A percentile compares a stretch with the other conserved stretches of the same genome.
Conservation (phyloP, 1,140 invertebrate genomes). For the Rhagoletis pomonella region DNA sequence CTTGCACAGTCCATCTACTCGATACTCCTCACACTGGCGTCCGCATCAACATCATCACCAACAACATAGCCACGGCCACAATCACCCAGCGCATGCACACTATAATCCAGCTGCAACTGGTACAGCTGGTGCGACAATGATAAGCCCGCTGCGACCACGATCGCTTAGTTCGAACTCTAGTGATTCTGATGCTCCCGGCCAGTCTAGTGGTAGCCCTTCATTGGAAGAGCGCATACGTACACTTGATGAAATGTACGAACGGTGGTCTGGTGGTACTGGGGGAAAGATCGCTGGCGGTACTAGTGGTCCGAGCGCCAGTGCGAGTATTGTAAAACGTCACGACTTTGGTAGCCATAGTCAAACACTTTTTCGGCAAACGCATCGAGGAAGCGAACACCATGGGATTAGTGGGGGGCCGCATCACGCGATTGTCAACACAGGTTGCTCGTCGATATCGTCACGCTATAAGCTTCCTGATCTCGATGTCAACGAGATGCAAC, state of each 20-base stretch:
- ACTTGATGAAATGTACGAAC: constrained; percentile 95
- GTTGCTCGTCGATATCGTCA: constrained; percentile 74
- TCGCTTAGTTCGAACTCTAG: constrained; percentile 79
- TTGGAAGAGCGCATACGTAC: constrained; percentile 90
- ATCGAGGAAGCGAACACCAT: not conserved
- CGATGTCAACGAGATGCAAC: constrained; percentile 86
- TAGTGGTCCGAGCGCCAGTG: not conserved
- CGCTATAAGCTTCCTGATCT: constrained; percentile 83
- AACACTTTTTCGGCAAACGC: constrained; percentile 20
- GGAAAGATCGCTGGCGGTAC: constrained; percentile 12
- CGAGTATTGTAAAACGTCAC: constrained; percentile 54
- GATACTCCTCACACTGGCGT: constrained; percentile 65
- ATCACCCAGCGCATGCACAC: constrained; percentile 64
- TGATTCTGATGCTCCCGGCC: constrained; percentile 77
- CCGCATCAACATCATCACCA: constrained; percentile 71
- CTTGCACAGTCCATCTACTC: constrained; percentile 67
- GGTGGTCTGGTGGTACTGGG: constrained; percentile 85
- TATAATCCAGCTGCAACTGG: constrained; percentile 36
- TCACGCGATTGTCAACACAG: not conserved
- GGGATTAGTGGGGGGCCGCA: too few relatives aligned
- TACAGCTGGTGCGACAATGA: constrained; percentile 59
- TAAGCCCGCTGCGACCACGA: constrained; percentile 78
- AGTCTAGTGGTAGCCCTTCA: constrained; percentile 77
- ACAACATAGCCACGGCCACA: constrained; percentile 69
- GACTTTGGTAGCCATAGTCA: constrained; percentile 53